Conservation (phyloP, 1,140 invertebrate genomes). For the Asobara japonica region DNA sequence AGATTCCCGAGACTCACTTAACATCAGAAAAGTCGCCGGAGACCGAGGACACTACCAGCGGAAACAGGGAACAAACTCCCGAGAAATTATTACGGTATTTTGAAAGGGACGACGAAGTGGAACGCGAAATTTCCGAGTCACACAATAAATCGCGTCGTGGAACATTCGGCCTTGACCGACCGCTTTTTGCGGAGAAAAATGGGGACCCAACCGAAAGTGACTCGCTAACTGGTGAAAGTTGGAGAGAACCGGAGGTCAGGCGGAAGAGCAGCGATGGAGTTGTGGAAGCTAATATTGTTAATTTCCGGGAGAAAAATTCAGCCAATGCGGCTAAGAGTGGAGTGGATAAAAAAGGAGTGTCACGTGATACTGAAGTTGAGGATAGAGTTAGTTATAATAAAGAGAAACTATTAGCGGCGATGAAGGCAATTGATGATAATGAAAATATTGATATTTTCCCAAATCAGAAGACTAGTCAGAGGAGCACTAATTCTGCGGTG, state of each 20-base stretch:
- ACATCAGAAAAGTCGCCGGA: constrained; percentile 15
- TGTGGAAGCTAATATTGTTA: neutral
- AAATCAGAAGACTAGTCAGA: constrained; percentile 43
- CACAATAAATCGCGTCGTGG: neutral
- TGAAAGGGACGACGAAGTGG: neutral
- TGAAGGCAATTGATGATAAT: constrained; percentile 74
- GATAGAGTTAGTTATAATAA: constrained; percentile 64
- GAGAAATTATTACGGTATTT: neutral
- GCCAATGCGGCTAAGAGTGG: constrained; percentile 20
- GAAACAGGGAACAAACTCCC: neutral
- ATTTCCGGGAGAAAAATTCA: neutral
- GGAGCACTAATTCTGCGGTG: constrained; percentile 37
- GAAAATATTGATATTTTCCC: constrained; percentile 64
- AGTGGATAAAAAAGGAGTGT: constrained; percentile 43
- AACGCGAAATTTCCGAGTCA: neutral
- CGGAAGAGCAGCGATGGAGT: neutral
- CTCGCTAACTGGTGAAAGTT: neutral
- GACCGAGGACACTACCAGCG: neutral
- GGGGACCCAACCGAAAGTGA: neutral
- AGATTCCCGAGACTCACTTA: constrained; percentile 34
- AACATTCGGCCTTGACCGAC: neutral
- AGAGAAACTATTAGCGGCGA: constrained; percentile 71
- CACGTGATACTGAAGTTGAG: constrained; percentile 33
- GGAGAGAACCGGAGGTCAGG: neutral
- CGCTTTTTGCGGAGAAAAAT: neutral